Evolutionary conservation across 2,888 invertebrate genomes (phyloP).

Genomic region (Cerastis leucographa): DNA sequence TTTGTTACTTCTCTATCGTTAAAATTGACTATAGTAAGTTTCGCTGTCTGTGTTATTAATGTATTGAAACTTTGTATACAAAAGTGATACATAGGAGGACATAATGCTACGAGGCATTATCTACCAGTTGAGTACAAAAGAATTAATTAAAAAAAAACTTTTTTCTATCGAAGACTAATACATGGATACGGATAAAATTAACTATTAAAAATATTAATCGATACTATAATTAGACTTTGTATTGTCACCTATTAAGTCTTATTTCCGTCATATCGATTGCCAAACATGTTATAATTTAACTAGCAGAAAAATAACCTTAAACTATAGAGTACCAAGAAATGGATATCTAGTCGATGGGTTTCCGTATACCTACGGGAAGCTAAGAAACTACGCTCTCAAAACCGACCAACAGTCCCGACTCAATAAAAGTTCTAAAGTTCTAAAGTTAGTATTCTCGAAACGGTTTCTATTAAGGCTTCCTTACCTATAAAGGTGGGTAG

Average conservation of each 20-base stretch:
- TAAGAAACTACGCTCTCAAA: not conserved
- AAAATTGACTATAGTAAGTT: not conserved
- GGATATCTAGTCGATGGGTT: not conserved
- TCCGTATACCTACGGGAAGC: not conserved
- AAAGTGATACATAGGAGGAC: not conserved
- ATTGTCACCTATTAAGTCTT: not conserved
- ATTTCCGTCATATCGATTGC: not conserved
- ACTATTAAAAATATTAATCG: not conserved
- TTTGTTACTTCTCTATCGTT: not conserved
- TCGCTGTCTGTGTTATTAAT: not conserved
- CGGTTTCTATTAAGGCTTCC: constrained; percentile 22
- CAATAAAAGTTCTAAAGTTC: constrained; percentile 39
- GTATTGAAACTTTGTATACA: not conserved
- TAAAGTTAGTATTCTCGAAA: constrained; percentile 14
- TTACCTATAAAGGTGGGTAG: constrained; percentile 8
- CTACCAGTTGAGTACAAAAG: not conserved
- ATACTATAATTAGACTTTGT: not conserved
- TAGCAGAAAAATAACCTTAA: not conserved
- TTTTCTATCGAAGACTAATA: too few species aligned
- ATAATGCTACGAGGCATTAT: not conserved
- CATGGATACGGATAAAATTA: not conserved
- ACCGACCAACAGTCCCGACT: not conserved
- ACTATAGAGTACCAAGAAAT: too few species aligned
- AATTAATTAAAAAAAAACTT: too few species aligned
- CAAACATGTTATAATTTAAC: not conserved